Percentiles rank a stretch among this genome's conserved stretches.
These are phyloP conservation scores for Epinephelus malabaricus DNA, from an alignment of 2,797 vertebrate species.

Conservation along the genomic window DNA sequence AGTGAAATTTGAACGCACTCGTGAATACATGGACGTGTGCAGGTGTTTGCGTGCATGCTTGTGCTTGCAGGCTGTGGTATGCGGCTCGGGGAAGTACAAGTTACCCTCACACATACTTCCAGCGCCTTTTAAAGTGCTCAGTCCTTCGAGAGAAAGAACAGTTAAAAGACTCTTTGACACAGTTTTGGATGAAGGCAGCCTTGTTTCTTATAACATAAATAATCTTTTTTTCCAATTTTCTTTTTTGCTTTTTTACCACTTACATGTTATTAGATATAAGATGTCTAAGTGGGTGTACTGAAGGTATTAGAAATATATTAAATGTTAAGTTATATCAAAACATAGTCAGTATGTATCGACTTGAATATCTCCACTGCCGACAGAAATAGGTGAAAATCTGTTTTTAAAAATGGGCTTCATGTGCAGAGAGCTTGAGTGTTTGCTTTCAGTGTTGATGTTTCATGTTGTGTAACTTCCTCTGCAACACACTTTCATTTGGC, in stretches of 20 bases:
- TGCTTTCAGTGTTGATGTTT: conserved; percentile 24
- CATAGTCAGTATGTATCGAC: neutral
- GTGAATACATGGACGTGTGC: conserved; percentile 25
- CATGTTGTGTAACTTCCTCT: conserved; percentile 27
- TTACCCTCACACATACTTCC: neutral
- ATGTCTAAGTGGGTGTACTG: neutral
- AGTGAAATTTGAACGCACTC: conserved; percentile 21
- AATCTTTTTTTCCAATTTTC: neutral
- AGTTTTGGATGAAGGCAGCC: conserved; percentile 12
- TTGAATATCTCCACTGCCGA: neutral
- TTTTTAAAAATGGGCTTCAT: conserved; percentile 2
- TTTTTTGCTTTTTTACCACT: neutral
- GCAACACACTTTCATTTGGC: conserved; percentile 48
- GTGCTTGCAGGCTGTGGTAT: conserved; percentile 61
- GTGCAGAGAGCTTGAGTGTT: conserved; percentile 24
- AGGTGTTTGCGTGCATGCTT: conserved; percentile 58
- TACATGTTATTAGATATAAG: neutral
- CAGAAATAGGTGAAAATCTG: neutral
- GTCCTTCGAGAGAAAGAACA: conserved; percentile 15
- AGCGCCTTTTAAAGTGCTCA: conserved; percentile 4
- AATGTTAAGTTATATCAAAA: conserved; percentile 13
- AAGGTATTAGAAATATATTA: conserved; percentile 2
- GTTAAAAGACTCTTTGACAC: conserved; percentile 16
- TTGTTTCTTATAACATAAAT: conserved; percentile 28
- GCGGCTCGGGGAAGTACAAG: conserved; percentile 46